These are phyloP conservation scores for Exocentrus adspersus DNA, from an alignment of 2,888 invertebrate genomes.

Conservation along the genomic window DNA sequence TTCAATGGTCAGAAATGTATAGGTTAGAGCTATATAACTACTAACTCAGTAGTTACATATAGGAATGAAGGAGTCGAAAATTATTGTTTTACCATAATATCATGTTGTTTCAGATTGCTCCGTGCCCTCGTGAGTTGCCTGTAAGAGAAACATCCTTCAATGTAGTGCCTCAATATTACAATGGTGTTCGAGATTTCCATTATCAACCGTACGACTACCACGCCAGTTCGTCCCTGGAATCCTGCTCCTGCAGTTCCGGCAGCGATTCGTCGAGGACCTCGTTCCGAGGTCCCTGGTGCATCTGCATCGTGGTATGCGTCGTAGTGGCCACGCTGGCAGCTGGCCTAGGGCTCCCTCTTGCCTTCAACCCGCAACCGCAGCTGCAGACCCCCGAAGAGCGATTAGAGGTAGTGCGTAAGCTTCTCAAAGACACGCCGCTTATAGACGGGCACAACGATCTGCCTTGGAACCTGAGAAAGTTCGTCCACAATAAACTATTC, in stretches of 20 bases:
- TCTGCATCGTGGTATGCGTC: conserved; percentile 70
- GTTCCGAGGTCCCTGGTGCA: conserved; percentile 64
- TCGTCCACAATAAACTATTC: conserved; percentile 82
- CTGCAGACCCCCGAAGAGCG: conserved; percentile 66
- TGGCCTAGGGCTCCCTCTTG: conserved; percentile 69
- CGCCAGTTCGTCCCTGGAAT: conserved; percentile 51
- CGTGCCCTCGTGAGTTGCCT: conserved; percentile 57
- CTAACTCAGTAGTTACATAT: too few species aligned
- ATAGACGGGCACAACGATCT: conserved; percentile 88
- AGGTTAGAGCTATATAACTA: too few species aligned
- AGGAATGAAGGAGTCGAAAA: too few species aligned
- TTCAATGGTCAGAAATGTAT: too few species aligned
- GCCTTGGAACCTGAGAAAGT: conserved; percentile 90
- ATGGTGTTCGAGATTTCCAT: conserved; percentile 50
- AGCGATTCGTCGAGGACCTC: conserved; percentile 68
- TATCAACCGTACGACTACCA: conserved; percentile 52
- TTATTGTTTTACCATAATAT: not conserved
- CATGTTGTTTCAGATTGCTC: conserved; percentile 53
- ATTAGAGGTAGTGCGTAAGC: conserved; percentile 70
- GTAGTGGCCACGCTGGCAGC: conserved; percentile 70
- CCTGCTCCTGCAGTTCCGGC: conserved; percentile 63
- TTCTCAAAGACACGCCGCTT: conserved; percentile 75
- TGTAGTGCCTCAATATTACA: conserved; percentile 55
- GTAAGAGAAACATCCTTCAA: conserved; percentile 58
- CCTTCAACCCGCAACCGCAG: conserved; percentile 53